Conservation (phyloP, 2,113 vertebrate species). For the Takifugu bimaculatus region DNA sequence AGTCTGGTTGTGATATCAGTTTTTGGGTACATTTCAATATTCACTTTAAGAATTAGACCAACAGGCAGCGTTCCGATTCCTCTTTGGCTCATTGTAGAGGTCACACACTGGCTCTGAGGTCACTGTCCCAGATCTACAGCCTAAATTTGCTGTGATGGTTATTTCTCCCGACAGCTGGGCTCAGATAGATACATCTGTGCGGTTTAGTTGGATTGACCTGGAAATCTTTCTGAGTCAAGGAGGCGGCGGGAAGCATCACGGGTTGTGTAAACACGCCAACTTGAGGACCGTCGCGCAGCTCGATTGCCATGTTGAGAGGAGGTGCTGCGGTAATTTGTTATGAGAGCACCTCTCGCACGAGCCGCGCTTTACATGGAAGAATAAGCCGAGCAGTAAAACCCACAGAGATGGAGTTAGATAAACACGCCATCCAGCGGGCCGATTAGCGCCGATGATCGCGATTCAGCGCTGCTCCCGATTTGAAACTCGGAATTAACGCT, state of each 20-base stretch:
- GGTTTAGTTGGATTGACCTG: conserved; percentile 28
- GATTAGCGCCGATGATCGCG: conserved; percentile 26
- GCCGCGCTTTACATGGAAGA: conserved; percentile 29
- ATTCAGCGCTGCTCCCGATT: conserved; percentile 43
- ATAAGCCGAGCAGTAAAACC: conserved; percentile 25
- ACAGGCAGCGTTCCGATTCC: conserved; percentile 51
- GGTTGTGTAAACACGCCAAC: conserved; percentile 63
- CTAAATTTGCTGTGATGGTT: conserved; percentile 41
- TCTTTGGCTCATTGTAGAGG: conserved; percentile 55
- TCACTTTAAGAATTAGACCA: conserved; percentile 38
- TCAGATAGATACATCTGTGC: conserved; percentile 13
- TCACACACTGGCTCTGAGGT: conserved; percentile 68
- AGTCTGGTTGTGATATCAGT: too few relatives aligned
- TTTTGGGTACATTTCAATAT: conserved; percentile 9
- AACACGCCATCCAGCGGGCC: conserved; percentile 10
- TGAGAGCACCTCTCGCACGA: conserved; percentile 30
- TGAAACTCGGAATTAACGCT: conserved; percentile 5
- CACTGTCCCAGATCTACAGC: conserved; percentile 58
- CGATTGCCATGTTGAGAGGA: conserved; percentile 40
- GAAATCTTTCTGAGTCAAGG: conserved; percentile 33
- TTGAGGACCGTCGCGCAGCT: conserved; percentile 52
- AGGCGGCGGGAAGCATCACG: conserved; percentile 37
- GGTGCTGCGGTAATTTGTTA: conserved; percentile 50
- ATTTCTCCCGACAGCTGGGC: conserved; percentile 27
- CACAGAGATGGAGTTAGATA: conserved; percentile 2